Evolutionary conservation across 2,113 vertebrate species (phyloP), one percentile per base, ranked within the genome.

Genomic region (Brachyhypopomus gauderio): DNA sequence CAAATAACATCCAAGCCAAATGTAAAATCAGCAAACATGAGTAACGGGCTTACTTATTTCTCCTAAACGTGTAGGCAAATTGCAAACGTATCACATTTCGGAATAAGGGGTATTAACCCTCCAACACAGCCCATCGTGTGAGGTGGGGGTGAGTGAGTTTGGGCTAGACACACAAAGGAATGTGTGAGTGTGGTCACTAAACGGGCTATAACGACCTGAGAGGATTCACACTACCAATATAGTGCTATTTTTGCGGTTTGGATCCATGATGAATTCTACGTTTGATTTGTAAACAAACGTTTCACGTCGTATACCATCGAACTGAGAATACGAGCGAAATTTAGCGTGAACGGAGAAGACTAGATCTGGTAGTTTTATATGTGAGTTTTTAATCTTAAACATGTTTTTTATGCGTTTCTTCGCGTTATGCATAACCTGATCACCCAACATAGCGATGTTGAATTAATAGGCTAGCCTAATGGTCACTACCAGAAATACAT

Each of bases 151-250:
- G 25, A 63, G 16, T 41, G 34, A 36, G 2, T 45, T 55, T 23
- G 48, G 25, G 34, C 30, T 25, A 59, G 25, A 80, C 70, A 80
- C 59, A 80, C 78, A 80, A 80, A 74, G 45, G 70, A 72, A 64
- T 36, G 59, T 25, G 19, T 80, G 22, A 62, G n/a, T 14, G 6
- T 19, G 20, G 19, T 70, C 20, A 22, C 34, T 70, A 38, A 70
- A 70, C 12, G 34, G 19, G 34, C 2, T 70, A 41, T 41, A 41
- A n/a, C 41, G 64, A 67, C 30, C 45, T 52, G 45, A 14, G 45
- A 67, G 66, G 34, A 17, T 14, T 34, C 23, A 64, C 17, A 14
- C 14, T 16, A 70, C 22, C 66, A 41, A 34, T 41, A 38, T 1
- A 4, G 36, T 52, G 7, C 48, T 36, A 4, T 52, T 71, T 70